Base-by-base conservation (phyloP, 2,113 vertebrate species). In the Pseudois nayaur region DNA sequence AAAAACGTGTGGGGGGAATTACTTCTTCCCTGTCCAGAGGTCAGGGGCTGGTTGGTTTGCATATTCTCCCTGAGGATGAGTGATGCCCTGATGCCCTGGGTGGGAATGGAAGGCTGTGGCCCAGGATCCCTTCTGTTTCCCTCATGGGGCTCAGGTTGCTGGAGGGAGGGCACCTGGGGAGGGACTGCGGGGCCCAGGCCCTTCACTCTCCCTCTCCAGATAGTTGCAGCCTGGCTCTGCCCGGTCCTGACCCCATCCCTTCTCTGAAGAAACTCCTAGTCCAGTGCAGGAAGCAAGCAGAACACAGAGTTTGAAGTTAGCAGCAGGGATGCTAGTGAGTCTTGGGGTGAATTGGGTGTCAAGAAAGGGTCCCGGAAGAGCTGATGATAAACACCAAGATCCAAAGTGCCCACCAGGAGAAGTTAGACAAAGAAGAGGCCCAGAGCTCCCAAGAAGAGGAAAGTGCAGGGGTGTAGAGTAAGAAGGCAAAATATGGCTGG, bases 1-100 rank as follows among this genome's bases (percentile, higher is more conserved):
- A 40, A 59, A 23, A 52, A 19, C n/a, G 45, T 36, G 55, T 43
- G 8, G 33, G 36, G 21, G 15, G 16, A 25, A 25, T 57, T 45
- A 71, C 40, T 74, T 5, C 50, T 40, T 59, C 81, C 29, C 57
- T 54, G 19, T 29, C 48, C 33, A 8, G 25, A 1, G 15, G 19
- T 74, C 0, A 14, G 25, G 55, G 31, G 4, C 60, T 50, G 17
- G 43, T 27, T n/a, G 40, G 45, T n/a, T 11, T 45, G 10, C 17
- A 8, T 3, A 0, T n/a, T 50, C 33, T 67, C 19, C 6, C 33
- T 33, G 7, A 43, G 40, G 54, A 48, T 1, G 0, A 52, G 33
- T 17, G 54, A 25, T 9, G 16, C 50, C 74, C 21, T 13, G 40
- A 52, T 57, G 48, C 23, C 17, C 78, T 33, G 29, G 79, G 3